These are phyloP conservation scores for Agonopterix subpropinquella DNA, from an alignment of 2,888 invertebrate species.

Conservation along the genomic window DNA sequence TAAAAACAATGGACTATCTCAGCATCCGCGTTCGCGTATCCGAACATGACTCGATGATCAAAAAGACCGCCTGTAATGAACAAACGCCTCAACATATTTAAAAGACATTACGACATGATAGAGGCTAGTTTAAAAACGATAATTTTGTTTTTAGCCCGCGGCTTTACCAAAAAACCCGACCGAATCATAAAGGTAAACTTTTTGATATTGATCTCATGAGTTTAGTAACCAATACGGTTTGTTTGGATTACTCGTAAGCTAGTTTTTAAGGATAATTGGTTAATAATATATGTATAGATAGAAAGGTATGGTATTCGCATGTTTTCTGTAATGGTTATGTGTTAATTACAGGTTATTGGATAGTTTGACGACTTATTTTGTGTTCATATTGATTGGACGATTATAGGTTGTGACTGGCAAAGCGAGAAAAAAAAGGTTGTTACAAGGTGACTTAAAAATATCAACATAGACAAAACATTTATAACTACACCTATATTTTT, in stretches of 20 bases:
- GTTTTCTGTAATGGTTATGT: slow-evolving; percentile 1
- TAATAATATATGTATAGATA: slow-evolving; percentile 21
- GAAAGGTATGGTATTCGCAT: slow-evolving; percentile 18
- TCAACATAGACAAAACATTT: no score
- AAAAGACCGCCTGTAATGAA: slow-evolving; percentile 35
- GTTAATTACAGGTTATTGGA: slow-evolving; percentile 8
- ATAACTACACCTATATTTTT: no score
- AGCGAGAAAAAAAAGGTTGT: no score
- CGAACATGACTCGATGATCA: slow-evolving; percentile 19
- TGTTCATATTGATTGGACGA: no score
- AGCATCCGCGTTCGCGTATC: slow-evolving; percentile 13
- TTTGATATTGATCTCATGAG: neutral
- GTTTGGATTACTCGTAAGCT: slow-evolving; percentile 11
- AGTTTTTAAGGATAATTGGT: slow-evolving; percentile 31
- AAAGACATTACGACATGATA: slow-evolving; percentile 47
- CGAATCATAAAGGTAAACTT: neutral
- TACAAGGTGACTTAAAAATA: no score
- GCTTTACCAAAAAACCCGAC: slow-evolving; percentile 7
- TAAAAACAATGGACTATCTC: slow-evolving; percentile 13
- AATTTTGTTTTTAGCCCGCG: slow-evolving; percentile 31
- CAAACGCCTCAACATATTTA: slow-evolving; percentile 40
- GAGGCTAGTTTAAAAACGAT: slow-evolving; percentile 51
- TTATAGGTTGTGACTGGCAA: no score
- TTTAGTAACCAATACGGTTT: slow-evolving; percentile 3
- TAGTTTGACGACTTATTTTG: no score